Evolutionary conservation across 2,888 invertebrate species (phyloP), one percentile per base, ranked within the genome.

Genomic region (Heteromyza rotundicornis): DNA sequence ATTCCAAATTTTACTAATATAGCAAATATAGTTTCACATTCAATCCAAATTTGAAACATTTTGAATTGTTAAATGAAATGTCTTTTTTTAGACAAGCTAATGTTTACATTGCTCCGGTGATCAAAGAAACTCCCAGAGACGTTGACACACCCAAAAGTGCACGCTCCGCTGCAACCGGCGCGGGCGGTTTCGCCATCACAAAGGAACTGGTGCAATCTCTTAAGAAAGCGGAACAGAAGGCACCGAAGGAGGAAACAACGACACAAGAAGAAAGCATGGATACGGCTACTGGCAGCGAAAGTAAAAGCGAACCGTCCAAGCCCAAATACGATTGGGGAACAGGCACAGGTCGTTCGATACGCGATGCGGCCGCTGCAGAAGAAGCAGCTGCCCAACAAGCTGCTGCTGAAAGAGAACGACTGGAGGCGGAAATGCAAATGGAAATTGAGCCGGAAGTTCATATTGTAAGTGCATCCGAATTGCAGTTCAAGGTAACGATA

Each of bases 71-170:
- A 32, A n/a, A n/a, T n/a, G 32, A 32, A 32, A 32, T 32, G 5
- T 32, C 5, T 32, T 32, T 22, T 81, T 80, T 59, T 66, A 87
- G 87, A 16, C 92, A 92, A 84, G 91, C 92, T 1, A 91, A 91
- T 84, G 88, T 92, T 5, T 82, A 81, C 51, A 70, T 76, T 87
- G 89, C 69, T 81, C 65, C 77, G 1, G 68, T 64, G 2, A 59
- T 66, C 2, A 74, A 72, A 24, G 57, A 64, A n/a, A 68, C 64
- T 24, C 14, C 62, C 14, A 66, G 64, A 16, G 57, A 35, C 14
- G 64, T 66, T 36, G 69, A 69, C 2, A 69, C 68, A 1, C 70
- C 75, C 1, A 70, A 68, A 60, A 70, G 65, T 1, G 67, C 70
- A 0, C 72, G 74, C 2, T 66, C 71, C 10, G 66, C 63, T 2